Base-by-base conservation (phyloP, 2,888 invertebrate species). In the Orthosia gracilis region DNA sequence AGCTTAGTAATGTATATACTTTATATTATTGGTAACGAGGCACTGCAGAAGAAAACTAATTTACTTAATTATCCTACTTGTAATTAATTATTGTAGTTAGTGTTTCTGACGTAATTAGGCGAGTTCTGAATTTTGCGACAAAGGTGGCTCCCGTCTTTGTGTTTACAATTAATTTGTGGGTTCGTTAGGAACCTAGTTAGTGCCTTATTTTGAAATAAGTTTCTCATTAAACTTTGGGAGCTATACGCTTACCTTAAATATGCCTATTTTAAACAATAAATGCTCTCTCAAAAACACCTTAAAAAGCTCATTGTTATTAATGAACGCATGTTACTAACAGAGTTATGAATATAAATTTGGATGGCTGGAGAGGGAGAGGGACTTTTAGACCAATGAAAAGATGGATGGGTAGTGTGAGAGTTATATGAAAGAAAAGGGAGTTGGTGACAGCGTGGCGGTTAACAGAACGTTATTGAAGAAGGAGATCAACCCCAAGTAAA, bases 31-130 rank as follows among this genome's bases (percentile, higher is more conserved):
- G 13, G 9, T 23, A 45, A 55, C 23, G 50, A 59, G 26, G 49
- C 21, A 17, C 49, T 18, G 18, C 18, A 66, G 52, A 65, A 62
- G 81, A 52, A 70, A 78, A 67, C 47, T 55, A 64, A 69, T 68
- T 78, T 68, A 62, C 68, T 62, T 61, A 79, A 83, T 83, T 69
- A 54, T 55, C 21, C 52, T 45, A 45, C 49, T 62, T 79, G 57
- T 69, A 83, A 79, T 83, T 73, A 83, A 83, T 80, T 68, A 78
- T 64, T 52, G 54, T 72, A 64, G 66, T 80, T 83, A 65, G 57
- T 73, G 74, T 69, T 69, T 62, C 52, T 50, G 73, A 68, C 59
- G 67, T 68, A 83, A 80, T 83, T 80, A 72, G 71, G 49, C 26
- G 31, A 47, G 67, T 64, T 45, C 59, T 65, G 65, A 65, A 68